A percentile compares a stretch with the other conserved stretches of the same genome.
Conservation (phyloP, 2,888 invertebrate species). For the Silvanus unidentatus region DNA sequence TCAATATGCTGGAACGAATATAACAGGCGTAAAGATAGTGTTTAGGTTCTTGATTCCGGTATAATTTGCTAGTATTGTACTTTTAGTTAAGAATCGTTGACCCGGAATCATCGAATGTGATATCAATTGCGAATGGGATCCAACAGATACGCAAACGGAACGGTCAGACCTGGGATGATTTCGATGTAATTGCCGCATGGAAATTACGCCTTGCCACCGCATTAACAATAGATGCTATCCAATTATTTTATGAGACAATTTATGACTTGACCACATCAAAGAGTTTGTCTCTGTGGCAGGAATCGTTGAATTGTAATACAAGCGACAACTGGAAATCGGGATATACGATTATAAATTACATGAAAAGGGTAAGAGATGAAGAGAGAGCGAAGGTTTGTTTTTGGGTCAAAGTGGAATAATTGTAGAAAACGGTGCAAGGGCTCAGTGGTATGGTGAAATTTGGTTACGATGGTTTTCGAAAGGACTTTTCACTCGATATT, state of each 20-base stretch:
- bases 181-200: slow-evolving; percentile 14
- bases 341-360: slow-evolving; percentile 72
- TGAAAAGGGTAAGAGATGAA: slow-evolving; percentile 62
- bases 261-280: slow-evolving; percentile 50
- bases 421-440: slow-evolving; percentile 61
- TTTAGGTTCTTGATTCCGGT: background rate
- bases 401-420: slow-evolving; percentile 16
- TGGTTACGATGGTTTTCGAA: slow-evolving; percentile 70
- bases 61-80: background rate
- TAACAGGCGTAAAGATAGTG: slow-evolving; percentile 57
- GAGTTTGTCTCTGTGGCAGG: slow-evolving; percentile 43
- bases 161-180: slow-evolving; percentile 5
- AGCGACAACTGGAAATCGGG: slow-evolving; percentile 70
- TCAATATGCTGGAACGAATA: slow-evolving; percentile 74
- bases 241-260: slow-evolving; percentile 73
- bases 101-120: slow-evolving; percentile 40
- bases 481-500: slow-evolving; percentile 63
- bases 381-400: no score
- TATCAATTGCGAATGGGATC: slow-evolving; percentile 16
- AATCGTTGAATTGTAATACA: slow-evolving; percentile 56
- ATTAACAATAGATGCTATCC: slow-evolving; percentile 78
- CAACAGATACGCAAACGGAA: slow-evolving; percentile 10
- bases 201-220: slow-evolving; percentile 66
- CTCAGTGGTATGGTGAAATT: slow-evolving; percentile 73
- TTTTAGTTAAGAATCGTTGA: slow-evolving; percentile 53